These are phyloP conservation scores for Hirudo medicinalis DNA, from an alignment of 1,140 invertebrate species.

Conservation along the genomic window DNA sequence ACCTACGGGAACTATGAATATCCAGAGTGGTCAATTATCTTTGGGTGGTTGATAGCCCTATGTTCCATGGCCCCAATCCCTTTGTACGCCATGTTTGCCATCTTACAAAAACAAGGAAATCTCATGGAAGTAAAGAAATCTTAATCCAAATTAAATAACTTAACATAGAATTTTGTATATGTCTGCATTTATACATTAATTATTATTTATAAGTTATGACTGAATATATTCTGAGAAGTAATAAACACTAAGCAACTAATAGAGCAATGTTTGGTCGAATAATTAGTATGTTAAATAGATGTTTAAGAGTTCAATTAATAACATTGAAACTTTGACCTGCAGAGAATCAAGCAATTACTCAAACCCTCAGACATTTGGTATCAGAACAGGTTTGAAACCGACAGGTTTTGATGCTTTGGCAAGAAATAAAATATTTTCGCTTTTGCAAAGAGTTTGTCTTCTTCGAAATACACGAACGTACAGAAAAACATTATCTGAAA, in stretches of 20 bases:
- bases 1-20: conserved; percentile 32
- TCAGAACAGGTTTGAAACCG: neutral
- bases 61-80: conserved; percentile 30
- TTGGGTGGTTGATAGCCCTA: conserved; percentile 27
- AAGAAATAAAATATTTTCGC: too few relatives aligned
- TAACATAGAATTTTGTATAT: too few relatives aligned
- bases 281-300: neutral
- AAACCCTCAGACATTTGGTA: neutral
- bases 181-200: neutral
- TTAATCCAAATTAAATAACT: neutral
- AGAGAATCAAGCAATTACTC: conserved; percentile 1
- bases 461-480: too few relatives aligned
- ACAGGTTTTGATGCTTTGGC: too few relatives aligned
- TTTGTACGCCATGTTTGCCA: conserved; percentile 47
- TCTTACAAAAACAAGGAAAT: neutral
- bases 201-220: neutral
- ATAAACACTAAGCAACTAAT: too few relatives aligned
- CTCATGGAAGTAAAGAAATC: neutral
- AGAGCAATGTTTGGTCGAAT: neutral
- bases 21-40: conserved; percentile 24
- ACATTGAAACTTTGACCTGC: neutral
- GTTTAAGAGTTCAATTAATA: neutral
- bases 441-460: too few relatives aligned
- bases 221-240: neutral
- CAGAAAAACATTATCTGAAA: too few relatives aligned